Conservation (phyloP, 2,113 vertebrate genomes). For the Oncorhynchus gorbuscha region DNA sequence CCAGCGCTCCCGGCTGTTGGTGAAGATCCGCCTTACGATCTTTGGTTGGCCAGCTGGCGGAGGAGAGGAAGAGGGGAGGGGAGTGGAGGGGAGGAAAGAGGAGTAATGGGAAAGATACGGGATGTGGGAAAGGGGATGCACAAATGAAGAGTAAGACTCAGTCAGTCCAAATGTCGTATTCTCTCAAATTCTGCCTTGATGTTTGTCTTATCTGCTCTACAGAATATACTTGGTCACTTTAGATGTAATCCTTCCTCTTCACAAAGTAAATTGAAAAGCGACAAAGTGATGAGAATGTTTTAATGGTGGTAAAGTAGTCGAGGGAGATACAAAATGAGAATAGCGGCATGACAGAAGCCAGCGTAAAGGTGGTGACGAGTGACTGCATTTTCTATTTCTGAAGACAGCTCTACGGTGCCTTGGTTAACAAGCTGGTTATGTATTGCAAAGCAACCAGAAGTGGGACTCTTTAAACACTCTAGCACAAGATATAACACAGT, state of each 20-base stretch:
- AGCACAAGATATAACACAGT: too few relatives aligned
- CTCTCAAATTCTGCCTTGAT: not conserved
- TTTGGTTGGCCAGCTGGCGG: conserved; percentile 86
- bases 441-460: not conserved
- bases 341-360: not conserved
- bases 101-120: not conserved
- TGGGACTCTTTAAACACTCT: too few relatives aligned
- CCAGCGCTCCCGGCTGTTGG: conserved; percentile 93
- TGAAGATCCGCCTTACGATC: conserved; percentile 92
- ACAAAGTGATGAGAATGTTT: not conserved
- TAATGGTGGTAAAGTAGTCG: not conserved
- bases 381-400: not conserved
- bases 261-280: too few relatives aligned
- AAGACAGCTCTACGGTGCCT: not conserved
- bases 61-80: conserved; percentile 23
- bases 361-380: not conserved
- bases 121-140: not conserved
- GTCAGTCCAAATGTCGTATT: not conserved
- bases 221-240: too few relatives aligned
- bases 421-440: not conserved
- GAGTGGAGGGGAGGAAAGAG: not conserved
- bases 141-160: not conserved
- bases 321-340: not conserved
- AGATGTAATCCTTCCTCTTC: too few relatives aligned
- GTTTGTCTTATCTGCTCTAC: too few relatives aligned